A percentile compares a stretch with the other conserved stretches of the same genome.
These are phyloP conservation scores for Ploceus nigricollis DNA, from an alignment of 2,113 vertebrate genomes.

Conservation along the genomic window DNA sequence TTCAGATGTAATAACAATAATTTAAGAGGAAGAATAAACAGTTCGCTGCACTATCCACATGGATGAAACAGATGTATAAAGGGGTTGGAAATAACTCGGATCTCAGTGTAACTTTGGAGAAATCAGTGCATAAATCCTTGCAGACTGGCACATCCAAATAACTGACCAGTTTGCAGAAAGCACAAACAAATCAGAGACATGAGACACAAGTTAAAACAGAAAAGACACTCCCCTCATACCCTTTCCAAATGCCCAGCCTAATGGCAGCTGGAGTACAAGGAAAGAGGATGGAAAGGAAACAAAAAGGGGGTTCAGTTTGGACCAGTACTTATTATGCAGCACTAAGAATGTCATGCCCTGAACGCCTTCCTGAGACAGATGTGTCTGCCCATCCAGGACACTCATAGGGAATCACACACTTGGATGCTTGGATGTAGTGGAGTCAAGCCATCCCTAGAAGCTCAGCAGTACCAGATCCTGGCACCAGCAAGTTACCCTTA, in stretches of 20 bases:
- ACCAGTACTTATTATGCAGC: not conserved
- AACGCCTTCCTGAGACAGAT: not conserved
- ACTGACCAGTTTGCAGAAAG: not conserved
- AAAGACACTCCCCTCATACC: rapidly evolving
- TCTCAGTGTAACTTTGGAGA: not conserved
- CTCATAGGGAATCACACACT: not conserved
- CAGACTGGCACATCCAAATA: not conserved
- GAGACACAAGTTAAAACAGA: not conserved
- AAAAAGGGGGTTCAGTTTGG: not conserved
- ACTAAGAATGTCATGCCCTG: not conserved
- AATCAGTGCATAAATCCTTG: not conserved
- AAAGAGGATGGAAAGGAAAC: not conserved
- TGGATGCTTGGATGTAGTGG: not conserved
- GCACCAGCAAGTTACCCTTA: not conserved
- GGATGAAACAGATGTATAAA: rapidly evolving
- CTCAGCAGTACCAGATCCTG: not conserved
- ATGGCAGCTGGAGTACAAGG: not conserved
- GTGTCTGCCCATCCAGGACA: not conserved
- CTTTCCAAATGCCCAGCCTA: not conserved
- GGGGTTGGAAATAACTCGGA: not conserved
- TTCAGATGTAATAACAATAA: not conserved
- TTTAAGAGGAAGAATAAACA: not conserved
- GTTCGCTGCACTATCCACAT: not conserved
- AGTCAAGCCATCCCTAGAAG: not conserved
- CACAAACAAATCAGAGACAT: not conserved